Evolutionary conservation across 2,888 invertebrate species (phyloP).

Genomic region (Heliconius sara): DNA sequence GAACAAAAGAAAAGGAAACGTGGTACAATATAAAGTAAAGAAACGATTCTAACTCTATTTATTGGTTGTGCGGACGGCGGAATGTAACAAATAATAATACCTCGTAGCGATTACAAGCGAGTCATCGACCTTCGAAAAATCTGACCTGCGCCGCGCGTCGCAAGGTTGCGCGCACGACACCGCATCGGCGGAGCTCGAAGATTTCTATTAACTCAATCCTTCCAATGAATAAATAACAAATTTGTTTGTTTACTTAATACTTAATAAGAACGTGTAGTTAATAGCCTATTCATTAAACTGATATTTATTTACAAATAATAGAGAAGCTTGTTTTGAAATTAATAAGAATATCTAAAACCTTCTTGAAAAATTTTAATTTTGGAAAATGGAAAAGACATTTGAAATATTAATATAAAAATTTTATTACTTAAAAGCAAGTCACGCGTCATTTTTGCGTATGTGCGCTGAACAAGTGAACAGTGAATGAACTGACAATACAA

Average conservation of each 20-base stretch:
- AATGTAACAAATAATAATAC: conserved; percentile 77
- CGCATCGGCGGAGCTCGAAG: conserved; percentile 38
- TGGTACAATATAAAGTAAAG: conserved; percentile 41
- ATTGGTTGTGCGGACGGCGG: conserved; percentile 59
- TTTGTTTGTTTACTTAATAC: not conserved
- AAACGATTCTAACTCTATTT: conserved; percentile 51
- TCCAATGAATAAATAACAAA: conserved; percentile 2
- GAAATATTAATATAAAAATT: not conserved
- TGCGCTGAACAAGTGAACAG: no score
- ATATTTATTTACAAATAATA: no score
- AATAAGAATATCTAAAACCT: no score
- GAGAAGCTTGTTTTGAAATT: no score
- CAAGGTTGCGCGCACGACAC: conserved; percentile 73
- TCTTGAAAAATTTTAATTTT: no score
- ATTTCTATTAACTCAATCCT: conserved; percentile 13
- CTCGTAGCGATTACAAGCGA: conserved; percentile 71
- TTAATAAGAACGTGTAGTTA: not conserved
- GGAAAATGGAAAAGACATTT: no score
- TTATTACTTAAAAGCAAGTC: not conserved
- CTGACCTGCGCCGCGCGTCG: conserved; percentile 78
- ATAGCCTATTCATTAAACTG: not conserved
- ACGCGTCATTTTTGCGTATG: no score
- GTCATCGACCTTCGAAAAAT: conserved; percentile 84
- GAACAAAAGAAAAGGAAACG: conserved; percentile 16
- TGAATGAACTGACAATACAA: no score